These are phyloP conservation scores for Chamaedrilus cognettii DNA, from an alignment of 2,888 invertebrate species.

Conservation along the genomic window DNA sequence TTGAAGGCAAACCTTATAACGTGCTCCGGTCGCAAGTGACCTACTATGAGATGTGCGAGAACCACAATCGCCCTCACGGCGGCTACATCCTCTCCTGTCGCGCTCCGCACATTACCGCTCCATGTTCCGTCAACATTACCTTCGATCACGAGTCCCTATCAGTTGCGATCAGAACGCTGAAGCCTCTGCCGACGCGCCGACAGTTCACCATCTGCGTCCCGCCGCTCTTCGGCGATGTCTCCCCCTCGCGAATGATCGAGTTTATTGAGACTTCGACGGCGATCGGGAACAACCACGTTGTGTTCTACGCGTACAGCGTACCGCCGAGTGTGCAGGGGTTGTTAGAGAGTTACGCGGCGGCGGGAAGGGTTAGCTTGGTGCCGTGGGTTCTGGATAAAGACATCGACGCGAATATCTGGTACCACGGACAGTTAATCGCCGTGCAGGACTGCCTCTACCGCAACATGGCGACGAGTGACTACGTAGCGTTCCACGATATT, in stretches of 20 bases:
- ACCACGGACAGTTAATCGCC: slow-evolving; percentile 53
- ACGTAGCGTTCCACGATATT: slow-evolving; percentile 51
- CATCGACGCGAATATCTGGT: slow-evolving; percentile 43
- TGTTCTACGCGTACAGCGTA: slow-evolving; percentile 47
- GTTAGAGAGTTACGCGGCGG: slow-evolving; percentile 44
- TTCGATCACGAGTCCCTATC: not conserved
- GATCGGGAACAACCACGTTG: slow-evolving; percentile 47
- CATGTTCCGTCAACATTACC: slow-evolving; percentile 11
- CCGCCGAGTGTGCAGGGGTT: slow-evolving; percentile 39
- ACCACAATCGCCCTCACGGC: slow-evolving; percentile 51
- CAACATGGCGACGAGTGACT: slow-evolving; percentile 44
- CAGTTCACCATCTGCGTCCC: slow-evolving; percentile 50
- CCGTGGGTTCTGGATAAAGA: slow-evolving; percentile 46
- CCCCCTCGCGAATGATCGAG: slow-evolving; percentile 44
- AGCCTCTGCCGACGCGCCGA: slow-evolving; percentile 6
- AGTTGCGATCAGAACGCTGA: slow-evolving; percentile 6
- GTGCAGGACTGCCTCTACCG: slow-evolving; percentile 56
- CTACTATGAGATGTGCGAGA: slow-evolving; percentile 55
- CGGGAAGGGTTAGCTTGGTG: slow-evolving; percentile 38
- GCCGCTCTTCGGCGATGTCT: slow-evolving; percentile 50
- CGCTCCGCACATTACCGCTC: slow-evolving; percentile 33
- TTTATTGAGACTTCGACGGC: slow-evolving; percentile 52
- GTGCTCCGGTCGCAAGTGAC: not conserved
- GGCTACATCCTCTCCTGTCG: slow-evolving; percentile 53
- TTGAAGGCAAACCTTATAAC: not conserved